phyloP scores from a whole-genome alignment of 2,797 vertebrate species.

The Fundulus diaphanus region DNA sequence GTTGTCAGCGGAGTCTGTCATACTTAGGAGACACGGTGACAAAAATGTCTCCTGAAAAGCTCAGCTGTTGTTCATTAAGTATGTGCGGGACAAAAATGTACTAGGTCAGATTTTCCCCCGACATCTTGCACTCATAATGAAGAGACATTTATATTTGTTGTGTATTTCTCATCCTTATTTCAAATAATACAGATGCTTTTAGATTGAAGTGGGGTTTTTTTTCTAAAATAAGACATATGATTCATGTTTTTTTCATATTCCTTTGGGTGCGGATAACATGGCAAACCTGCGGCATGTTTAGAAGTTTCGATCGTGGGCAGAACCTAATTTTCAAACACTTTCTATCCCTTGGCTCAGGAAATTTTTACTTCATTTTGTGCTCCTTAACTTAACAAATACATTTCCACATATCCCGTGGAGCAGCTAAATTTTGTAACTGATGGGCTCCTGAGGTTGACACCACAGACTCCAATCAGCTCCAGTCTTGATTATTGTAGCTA shows the following conservation, averaged over 20 bases:
- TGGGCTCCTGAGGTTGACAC: slow-evolving; percentile 21
- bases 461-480: slow-evolving; percentile 28
- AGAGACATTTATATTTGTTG: slow-evolving; percentile 10
- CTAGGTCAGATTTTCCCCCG: slow-evolving; percentile 13
- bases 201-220: slow-evolving; percentile 6
- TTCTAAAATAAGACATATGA: neutral
- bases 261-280: neutral
- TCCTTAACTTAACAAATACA: slow-evolving; percentile 8
- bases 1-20: slow-evolving; percentile 51
- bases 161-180: neutral
- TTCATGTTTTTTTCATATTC: neutral
- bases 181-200: neutral
- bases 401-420: neutral
- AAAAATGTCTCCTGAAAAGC: slow-evolving; percentile 46
- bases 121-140: slow-evolving; percentile 24
- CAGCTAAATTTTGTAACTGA: slow-evolving; percentile 31
- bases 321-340: slow-evolving; percentile 1
- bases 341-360: slow-evolving; percentile 14
- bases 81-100: slow-evolving; percentile 46
- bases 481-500: slow-evolving; percentile 30
- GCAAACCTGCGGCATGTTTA: neutral
- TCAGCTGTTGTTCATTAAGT: slow-evolving; percentile 56
- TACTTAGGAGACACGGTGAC: slow-evolving; percentile 26
- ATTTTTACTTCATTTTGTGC: slow-evolving; percentile 18
- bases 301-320: neutral